Conservation (phyloP, 1,140 invertebrate species). For the Tetranychus cinnabarinus region DNA sequence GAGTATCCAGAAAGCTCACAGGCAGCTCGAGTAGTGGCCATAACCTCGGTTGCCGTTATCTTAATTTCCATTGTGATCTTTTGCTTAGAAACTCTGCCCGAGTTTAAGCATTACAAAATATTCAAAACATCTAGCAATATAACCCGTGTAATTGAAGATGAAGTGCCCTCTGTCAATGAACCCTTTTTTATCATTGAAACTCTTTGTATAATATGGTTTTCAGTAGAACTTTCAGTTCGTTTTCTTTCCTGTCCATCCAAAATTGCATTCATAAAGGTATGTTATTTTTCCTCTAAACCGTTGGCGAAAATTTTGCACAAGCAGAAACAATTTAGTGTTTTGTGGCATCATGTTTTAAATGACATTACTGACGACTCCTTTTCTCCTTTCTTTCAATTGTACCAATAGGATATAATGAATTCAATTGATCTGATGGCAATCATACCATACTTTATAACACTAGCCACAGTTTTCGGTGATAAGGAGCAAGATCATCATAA, state of each 20-base stretch:
- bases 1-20: slow-evolving; percentile 99
- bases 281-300: background rate
- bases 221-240: slow-evolving; percentile 90
- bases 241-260: slow-evolving; percentile 96
- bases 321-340: background rate
- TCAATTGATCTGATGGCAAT: slow-evolving; percentile 98
- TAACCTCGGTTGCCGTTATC: slow-evolving; percentile 98
- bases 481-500: background rate
- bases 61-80: slow-evolving; percentile 97
- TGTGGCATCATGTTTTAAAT: too few species aligned
- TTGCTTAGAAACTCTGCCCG: slow-evolving; percentile 95
- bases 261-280: slow-evolving; percentile 64
- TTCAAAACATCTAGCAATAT: slow-evolving; percentile 62
- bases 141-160: slow-evolving; percentile 81
- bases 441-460: slow-evolving; percentile 97
- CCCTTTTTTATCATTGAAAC: slow-evolving; percentile 75
- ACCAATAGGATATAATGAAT: slow-evolving; percentile 97
- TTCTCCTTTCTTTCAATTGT: slow-evolving; percentile 30
- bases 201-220: slow-evolving; percentile 55
- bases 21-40: slow-evolving; percentile 89
- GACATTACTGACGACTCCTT: background rate
- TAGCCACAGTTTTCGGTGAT: slow-evolving; percentile 63
- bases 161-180: slow-evolving; percentile 83
- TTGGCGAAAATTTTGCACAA: background rate
- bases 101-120: slow-evolving; percentile 97